Percentiles rank a stretch among this genome's conserved stretches.
phyloP scores from a whole-genome alignment of 2,888 invertebrate genomes.

The Phlogophora meticulosa region DNA sequence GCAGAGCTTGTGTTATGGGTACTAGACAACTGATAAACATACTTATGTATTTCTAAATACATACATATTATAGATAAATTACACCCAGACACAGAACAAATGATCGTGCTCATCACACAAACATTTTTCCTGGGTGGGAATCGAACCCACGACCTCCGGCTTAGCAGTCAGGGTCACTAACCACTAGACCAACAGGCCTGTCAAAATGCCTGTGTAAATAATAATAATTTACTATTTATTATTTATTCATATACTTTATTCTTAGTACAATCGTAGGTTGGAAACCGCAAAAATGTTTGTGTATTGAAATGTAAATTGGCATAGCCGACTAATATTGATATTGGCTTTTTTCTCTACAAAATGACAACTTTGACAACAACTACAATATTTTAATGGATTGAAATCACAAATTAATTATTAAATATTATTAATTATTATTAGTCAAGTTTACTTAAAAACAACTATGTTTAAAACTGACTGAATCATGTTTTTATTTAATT shows the following conservation, averaged over 20 bases:
- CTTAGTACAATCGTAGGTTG: conserved; percentile 36
- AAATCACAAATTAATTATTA: conserved; percentile 29
- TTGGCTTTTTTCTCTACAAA: conserved; percentile 34
- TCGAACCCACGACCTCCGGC: too few species aligned
- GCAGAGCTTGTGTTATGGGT: too few species aligned
- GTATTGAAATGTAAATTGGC: conserved; percentile 39
- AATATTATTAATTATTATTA: conserved; percentile 33
- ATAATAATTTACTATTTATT: conserved; percentile 31
- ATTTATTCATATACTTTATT: conserved; percentile 35
- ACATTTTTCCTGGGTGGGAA: too few species aligned
- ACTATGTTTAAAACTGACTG: conserved; percentile 25
- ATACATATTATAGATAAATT: too few species aligned
- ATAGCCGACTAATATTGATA: conserved; percentile 38
- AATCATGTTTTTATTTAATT: conserved; percentile 35
- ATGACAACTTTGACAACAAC: conserved; percentile 35
- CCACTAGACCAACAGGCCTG: too few species aligned
- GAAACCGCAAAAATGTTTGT: conserved; percentile 35
- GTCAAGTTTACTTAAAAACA: conserved; percentile 25
- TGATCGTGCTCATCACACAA: too few species aligned
- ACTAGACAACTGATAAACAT: too few species aligned
- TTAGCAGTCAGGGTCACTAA: too few species aligned
- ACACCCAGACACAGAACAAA: too few species aligned
- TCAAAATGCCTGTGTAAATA: too few species aligned
- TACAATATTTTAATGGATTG: conserved; percentile 33
- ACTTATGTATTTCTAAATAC: too few species aligned